These are phyloP conservation scores for Pectinophora gossypiella DNA, from an alignment of 1,140 invertebrate genomes.

Conservation along the genomic window DNA sequence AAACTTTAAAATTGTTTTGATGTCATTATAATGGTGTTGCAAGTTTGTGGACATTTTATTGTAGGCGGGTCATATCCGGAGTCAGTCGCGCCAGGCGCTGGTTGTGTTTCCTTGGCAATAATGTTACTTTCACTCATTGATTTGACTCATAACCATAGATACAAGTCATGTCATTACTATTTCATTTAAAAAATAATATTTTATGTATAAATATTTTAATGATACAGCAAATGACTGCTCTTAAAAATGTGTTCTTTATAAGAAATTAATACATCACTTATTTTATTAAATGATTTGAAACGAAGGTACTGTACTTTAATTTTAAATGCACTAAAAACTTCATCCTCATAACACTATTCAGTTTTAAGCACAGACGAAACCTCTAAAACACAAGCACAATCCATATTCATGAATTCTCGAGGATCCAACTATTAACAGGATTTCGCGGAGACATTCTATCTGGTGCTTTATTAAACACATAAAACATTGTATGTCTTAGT, in stretches of 20 bases:
- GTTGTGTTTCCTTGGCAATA: constrained; percentile 28
- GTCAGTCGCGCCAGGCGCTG: no score
- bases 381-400: background rate
- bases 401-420: background rate
- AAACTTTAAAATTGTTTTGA: constrained; percentile 19
- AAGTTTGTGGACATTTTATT: background rate
- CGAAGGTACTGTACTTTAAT: constrained; percentile 6
- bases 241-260: constrained; percentile 67
- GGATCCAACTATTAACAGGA: background rate
- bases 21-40: constrained; percentile 5
- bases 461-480: background rate
- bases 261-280: constrained; percentile 70
- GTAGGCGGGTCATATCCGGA: no score
- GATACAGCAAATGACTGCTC: constrained; percentile 52
- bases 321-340: background rate
- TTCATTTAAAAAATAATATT: background rate
- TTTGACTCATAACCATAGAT: background rate
- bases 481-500: background rate
- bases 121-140: constrained; percentile 1
- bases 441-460: background rate
- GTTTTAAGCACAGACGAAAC: background rate
- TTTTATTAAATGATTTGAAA: constrained; percentile 72
- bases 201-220: constrained; percentile 25
- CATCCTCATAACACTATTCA: background rate
- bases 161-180: background rate